Conservation (phyloP, 2,797 vertebrate genomes). For the Yasuhikotakia modesta region DNA sequence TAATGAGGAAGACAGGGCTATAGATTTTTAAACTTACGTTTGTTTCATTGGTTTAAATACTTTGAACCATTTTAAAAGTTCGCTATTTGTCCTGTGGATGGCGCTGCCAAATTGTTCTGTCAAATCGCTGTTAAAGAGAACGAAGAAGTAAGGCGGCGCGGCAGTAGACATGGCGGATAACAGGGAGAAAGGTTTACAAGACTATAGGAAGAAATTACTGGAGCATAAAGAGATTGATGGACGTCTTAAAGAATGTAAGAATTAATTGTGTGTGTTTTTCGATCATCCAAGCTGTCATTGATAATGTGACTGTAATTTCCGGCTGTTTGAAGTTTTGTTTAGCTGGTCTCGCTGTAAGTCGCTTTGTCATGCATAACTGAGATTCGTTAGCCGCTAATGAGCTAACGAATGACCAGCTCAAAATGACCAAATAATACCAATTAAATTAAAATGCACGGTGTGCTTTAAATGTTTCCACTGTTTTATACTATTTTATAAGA, state of each 20-base stretch:
- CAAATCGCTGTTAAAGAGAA: not conserved
- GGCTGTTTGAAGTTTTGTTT: slow-evolving; percentile 35
- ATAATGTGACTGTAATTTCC: not conserved
- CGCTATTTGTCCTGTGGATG: not conserved
- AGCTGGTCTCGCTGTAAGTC: slow-evolving; percentile 64
- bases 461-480: not conserved
- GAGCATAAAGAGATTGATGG: slow-evolving; percentile 98
- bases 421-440: not conserved
- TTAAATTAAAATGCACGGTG: too few relatives aligned
- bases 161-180: slow-evolving; percentile 89
- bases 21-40: too few relatives aligned
- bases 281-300: not conserved
- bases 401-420: slow-evolving; percentile 30
- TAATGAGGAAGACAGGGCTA: too few relatives aligned
- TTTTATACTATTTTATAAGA: too few relatives aligned
- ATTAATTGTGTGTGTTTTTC: not conserved
- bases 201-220: slow-evolving; percentile 94
- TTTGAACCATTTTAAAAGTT: too few relatives aligned
- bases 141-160: slow-evolving; percentile 1
- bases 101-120: not conserved
- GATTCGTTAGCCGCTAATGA: too few relatives aligned
- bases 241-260: slow-evolving; percentile 91
- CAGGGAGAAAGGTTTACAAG: slow-evolving; percentile 92
- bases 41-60: too few relatives aligned
- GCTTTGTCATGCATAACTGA: slow-evolving; percentile 84